Percentiles rank a stretch among this genome's conserved stretches.
Conservation (phyloP, 2,113 vertebrate genomes). For the Sinocyclocheilus anshuiensis region DNA sequence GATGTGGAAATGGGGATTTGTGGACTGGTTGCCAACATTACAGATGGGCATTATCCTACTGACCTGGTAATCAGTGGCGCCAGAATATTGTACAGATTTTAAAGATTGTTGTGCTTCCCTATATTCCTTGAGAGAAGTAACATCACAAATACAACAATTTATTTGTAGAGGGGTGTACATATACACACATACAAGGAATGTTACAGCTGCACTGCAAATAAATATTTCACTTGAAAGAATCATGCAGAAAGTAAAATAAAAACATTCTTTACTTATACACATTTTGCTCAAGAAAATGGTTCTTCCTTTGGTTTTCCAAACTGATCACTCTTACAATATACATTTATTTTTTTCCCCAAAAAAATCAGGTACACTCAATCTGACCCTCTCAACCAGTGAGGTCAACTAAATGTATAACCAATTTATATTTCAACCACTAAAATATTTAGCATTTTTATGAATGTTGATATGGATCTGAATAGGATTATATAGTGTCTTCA, state of each 20-base stretch:
- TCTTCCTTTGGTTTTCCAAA: background rate
- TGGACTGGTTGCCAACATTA: background rate
- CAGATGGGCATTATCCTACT: background rate
- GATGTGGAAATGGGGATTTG: background rate
- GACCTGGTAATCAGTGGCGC: background rate
- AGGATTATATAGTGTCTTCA: background rate
- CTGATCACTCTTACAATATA: background rate
- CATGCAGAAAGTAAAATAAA: background rate
- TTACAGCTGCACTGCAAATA: slow-evolving; percentile 4
- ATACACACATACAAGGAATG: background rate
- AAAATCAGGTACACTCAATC: background rate
- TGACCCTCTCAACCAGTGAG: background rate
- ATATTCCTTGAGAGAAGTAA: background rate
- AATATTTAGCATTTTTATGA: too few species aligned
- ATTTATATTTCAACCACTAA: background rate
- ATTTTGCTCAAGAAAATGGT: background rate
- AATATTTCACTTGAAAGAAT: slow-evolving; percentile 10
- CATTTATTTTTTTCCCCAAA: too few species aligned
- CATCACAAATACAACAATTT: slow-evolving; percentile 1
- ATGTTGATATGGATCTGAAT: background rate
- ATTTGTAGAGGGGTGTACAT: background rate
- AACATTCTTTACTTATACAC: background rate
- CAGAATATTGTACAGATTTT: background rate
- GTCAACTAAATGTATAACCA: background rate
- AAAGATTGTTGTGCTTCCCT: background rate